These are phyloP conservation scores for Pangasianodon gigas DNA, from an alignment of 2,113 vertebrate genomes.

Conservation along the genomic window DNA sequence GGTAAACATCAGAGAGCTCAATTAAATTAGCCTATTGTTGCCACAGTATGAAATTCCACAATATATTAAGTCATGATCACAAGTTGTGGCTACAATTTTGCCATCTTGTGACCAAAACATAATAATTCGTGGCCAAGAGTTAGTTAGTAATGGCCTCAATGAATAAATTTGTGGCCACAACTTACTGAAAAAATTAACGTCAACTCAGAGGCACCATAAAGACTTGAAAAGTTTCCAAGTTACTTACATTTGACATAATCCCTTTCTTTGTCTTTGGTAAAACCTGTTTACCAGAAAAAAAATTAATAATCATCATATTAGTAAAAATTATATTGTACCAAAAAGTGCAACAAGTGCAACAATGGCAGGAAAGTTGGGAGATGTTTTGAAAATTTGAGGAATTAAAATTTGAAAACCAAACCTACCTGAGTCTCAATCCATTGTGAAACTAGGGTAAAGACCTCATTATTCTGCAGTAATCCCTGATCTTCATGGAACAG, in stretches of 20 bases:
- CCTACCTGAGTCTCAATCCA: not conserved
- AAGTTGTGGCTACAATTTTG: not conserved
- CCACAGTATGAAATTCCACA: not conserved
- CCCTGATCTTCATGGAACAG: not conserved
- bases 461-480: constrained; percentile 20
- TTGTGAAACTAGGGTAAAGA: fast-evolving
- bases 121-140: too few species aligned
- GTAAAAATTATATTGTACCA: not conserved
- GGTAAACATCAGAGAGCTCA: too few species aligned
- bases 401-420: not conserved
- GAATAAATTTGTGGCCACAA: not conserved
- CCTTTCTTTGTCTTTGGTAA: not conserved
- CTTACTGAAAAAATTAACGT: not conserved
- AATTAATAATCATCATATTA: not conserved
- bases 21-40: too few species aligned
- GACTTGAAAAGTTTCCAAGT: not conserved
- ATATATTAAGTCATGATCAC: not conserved
- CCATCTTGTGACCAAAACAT: too few species aligned
- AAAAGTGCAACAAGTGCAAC: not conserved
- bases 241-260: not conserved
- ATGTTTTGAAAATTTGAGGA: not conserved
- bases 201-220: not conserved
- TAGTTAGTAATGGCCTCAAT: too few species aligned
- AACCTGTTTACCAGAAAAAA: not conserved
- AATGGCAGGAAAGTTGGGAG: not conserved